A percentile compares a stretch with the other conserved stretches of the same genome.
These are phyloP conservation scores for Cosmopolites sordidus DNA, from an alignment of 2,888 invertebrate species.

Conservation along the genomic window DNA sequence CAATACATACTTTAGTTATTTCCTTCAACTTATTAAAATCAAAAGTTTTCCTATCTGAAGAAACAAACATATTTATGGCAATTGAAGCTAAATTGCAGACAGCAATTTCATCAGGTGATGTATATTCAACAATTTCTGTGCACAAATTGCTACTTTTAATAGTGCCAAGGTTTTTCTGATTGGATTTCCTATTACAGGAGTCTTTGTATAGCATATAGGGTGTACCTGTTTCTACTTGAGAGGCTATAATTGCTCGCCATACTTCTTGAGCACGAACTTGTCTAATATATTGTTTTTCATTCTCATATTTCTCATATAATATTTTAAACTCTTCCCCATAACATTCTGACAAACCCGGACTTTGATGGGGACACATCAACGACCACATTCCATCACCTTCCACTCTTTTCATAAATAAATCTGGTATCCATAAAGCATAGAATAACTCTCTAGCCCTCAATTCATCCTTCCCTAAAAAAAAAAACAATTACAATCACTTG, in stretches of 20 bases:
- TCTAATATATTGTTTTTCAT: slow-evolving; percentile 59
- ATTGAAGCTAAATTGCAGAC: slow-evolving; percentile 98
- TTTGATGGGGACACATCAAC: slow-evolving; percentile 94
- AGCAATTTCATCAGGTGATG: slow-evolving; percentile 87
- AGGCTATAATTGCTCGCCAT: slow-evolving; percentile 91
- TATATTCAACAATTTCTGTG: slow-evolving; percentile 96
- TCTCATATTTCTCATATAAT: slow-evolving; percentile 82
- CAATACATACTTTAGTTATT: slow-evolving; percentile 70
- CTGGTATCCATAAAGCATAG: slow-evolving; percentile 97
- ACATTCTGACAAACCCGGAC: slow-evolving; percentile 83
- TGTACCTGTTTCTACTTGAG: slow-evolving; percentile 96
- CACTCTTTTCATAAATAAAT: slow-evolving; percentile 95
- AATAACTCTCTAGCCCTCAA: slow-evolving; percentile 91
- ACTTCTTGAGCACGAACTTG: slow-evolving; percentile 78
- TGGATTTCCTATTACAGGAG: slow-evolving; percentile 93
- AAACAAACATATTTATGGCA: slow-evolving; percentile 92
- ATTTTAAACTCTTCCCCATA: slow-evolving; percentile 95
- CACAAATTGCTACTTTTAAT: slow-evolving; percentile 98
- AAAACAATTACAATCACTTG: too few species aligned
- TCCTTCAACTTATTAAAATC: slow-evolving; percentile 84
- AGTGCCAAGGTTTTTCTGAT: slow-evolving; percentile 96
- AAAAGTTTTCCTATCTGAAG: slow-evolving; percentile 66
- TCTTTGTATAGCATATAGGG: slow-evolving; percentile 98
- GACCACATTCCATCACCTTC: slow-evolving; percentile 84
- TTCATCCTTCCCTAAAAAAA: slow-evolving; percentile 74